A percentile compares a stretch with the other conserved stretches of the same genome.
phyloP scores from a whole-genome alignment of 2,797 vertebrate genomes.

The Tiaroga cobitis region DNA sequence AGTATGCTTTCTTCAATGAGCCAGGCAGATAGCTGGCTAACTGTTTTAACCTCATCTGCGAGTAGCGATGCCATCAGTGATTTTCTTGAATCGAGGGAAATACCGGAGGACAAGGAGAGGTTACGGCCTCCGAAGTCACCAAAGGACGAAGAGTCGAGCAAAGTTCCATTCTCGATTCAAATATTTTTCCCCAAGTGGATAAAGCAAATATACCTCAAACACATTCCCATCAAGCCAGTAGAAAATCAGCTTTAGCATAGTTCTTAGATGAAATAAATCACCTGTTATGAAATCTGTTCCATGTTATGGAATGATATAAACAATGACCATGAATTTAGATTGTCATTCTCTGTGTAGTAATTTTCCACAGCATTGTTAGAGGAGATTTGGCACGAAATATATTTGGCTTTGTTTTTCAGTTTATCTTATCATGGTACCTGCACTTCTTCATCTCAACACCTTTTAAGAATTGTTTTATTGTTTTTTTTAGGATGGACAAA shows the following conservation, averaged over 20 bases:
- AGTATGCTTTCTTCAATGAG: slow-evolving; percentile 62
- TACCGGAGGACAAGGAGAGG: slow-evolving; percentile 32
- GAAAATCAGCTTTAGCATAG: slow-evolving; percentile 59
- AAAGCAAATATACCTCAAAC: not conserved
- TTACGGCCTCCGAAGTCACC: slow-evolving; percentile 16
- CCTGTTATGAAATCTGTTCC: slow-evolving; percentile 71
- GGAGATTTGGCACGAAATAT: slow-evolving; percentile 73
- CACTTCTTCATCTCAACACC: slow-evolving; percentile 72
- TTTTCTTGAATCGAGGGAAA: slow-evolving; percentile 53
- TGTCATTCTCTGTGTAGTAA: no score
- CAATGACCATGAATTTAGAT: slow-evolving; percentile 75
- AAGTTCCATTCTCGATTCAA: not conserved
- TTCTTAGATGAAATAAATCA: slow-evolving; percentile 75
- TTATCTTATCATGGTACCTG: slow-evolving; percentile 75
- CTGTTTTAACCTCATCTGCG: slow-evolving; percentile 66
- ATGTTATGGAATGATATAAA: slow-evolving; percentile 67
- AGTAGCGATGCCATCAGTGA: slow-evolving; percentile 58
- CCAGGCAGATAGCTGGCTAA: slow-evolving; percentile 67
- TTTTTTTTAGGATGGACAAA: slow-evolving; percentile 71
- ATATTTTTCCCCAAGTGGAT: slow-evolving; percentile 35
- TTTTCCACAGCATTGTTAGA: not conserved
- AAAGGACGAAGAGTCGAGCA: not conserved
- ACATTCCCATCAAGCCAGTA: slow-evolving; percentile 48
- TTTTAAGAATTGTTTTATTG: slow-evolving; percentile 81
- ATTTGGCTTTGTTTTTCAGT: slow-evolving; percentile 72